A percentile compares a stretch with the other conserved stretches of the same genome.
Conservation (phyloP, 2,113 vertebrate genomes). For the Gracilinanus agilis region DNA sequence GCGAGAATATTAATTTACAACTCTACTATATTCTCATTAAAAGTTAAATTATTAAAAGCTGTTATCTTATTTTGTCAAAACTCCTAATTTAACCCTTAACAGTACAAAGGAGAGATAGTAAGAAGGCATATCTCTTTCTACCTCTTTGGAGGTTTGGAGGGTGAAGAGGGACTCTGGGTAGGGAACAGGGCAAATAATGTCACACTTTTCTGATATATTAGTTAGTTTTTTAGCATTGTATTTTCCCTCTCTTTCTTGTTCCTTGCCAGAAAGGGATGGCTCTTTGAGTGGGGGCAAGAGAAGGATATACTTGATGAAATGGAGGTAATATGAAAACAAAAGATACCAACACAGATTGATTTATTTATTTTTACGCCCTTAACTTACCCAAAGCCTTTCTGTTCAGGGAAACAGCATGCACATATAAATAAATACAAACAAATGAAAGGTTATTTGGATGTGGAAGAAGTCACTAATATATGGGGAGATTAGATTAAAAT, state of each 20-base stretch:
- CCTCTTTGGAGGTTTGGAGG: neutral
- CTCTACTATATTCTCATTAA: no score
- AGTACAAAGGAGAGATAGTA: neutral
- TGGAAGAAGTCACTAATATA: no score
- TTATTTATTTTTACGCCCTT: neutral
- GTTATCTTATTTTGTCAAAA: no score
- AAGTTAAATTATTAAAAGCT: no score
- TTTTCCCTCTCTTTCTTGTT: neutral
- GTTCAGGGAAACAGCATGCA: no score
- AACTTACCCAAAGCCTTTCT: no score
- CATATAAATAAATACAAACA: no score
- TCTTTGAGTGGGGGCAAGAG: neutral
- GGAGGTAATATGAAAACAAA: neutral
- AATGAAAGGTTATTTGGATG: no score
- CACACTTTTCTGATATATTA: neutral
- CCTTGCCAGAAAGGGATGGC: neutral
- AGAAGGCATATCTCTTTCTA: neutral
- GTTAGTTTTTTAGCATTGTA: neutral
- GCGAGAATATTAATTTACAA: no score
- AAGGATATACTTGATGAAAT: neutral
- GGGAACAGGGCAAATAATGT: neutral
- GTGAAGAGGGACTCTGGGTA: neutral
- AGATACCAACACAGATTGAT: neutral
- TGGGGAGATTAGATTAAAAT: no score
- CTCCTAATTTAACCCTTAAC: no score